Evolutionary conservation across 2,888 invertebrate genomes (phyloP), one percentile per base, ranked within the genome.

Genomic region (Ypsolopha scabrella): DNA sequence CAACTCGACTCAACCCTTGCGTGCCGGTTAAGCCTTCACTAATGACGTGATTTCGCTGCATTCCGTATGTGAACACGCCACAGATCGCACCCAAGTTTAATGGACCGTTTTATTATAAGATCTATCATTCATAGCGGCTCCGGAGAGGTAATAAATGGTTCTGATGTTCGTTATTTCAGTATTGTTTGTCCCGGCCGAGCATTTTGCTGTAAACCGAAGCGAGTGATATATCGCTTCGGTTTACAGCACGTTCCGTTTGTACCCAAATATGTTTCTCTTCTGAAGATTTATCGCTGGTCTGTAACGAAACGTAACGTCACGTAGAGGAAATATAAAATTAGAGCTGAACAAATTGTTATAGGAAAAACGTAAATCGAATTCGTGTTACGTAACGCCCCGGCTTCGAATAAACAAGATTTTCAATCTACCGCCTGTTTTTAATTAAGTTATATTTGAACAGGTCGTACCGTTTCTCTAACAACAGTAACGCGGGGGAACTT

Each of bases 371-470:
- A 24, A 24, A 24, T 24, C 24, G 24, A 24, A 24, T 24, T 24
- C 8, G 24, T 43, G 8, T 35, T 46, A 7, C n/a, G 33, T 33
- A 10, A n/a, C 34, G 33, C 11, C 33, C 24, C 35, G 35, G 11
- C 35, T 8, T 34, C 46, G n/a, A 45, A 45, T 34, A 24, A 48
- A 48, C 47, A 37, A 34, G 47, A 14, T 37, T 34, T 7, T 14
- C 45, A 8, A 34, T 45, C n/a, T 45, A 8, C 8, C 37, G 37
- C 9, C 47, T 37, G 36, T 48, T 48, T 37, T 48, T 48, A 48
- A 48, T 48, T 48, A 48, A 48, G 37, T 37, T 48, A 37, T 48
- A 48, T 48, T 48, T 36, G 14, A 11, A 48, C 37, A 37, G 37
- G 37, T 14, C 35, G 7, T 14, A 11, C 10, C 34, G 8, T 11